Base-by-base conservation (phyloP, 2,797 vertebrate genomes). In the Melanotaenia parkinsoni region DNA sequence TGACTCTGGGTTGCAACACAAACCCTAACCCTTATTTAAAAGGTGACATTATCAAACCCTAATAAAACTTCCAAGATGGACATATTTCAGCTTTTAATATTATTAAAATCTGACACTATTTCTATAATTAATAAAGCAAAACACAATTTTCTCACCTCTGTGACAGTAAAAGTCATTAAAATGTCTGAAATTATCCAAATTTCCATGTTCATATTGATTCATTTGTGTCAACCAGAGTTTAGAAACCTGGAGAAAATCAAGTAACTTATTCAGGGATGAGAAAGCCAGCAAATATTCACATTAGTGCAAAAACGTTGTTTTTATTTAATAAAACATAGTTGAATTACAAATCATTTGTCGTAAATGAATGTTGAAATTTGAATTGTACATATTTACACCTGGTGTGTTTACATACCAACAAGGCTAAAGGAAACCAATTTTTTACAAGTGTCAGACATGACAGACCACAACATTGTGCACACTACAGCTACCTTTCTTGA, bases 361-460 rank as follows among this genome's bases (percentile, higher is more conserved):
- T 6, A 20, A 47, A n/a, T n/a, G 43, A 47, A 47, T 47, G 43
- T 0, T 47, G 45, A 47, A 47, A 47, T 6, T 4, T 43, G 40
- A 14, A 43, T 43, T 43, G 13, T 16, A 11, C 45, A 53, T 53
- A 13, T 24, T 47, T 1, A 2, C 5, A 1, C 11, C 37, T 40
- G 43, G 53, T 71, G 63, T 73, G 69, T 43, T 78, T 50, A 63
- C 6, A 18, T 67, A 40, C 60, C 0, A 30, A 2, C 11, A 16
- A 4, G 1, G 5, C 67, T 59, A 45, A 51, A 62, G 68, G n/a
- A 80, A 82, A 63, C 35, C 24, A 24, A 10, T 63, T 57, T 74
- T 16, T 57, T n/a, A 45, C 0, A 66, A 38, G 28, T 61, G 43
- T 63, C 35, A 63, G 30, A 70, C 66, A 63, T 4, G 2, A 11